A percentile compares a stretch with the other conserved stretches of the same genome.
phyloP scores from a whole-genome alignment of 2,888 invertebrate species.

The Spodoptera littoralis region DNA sequence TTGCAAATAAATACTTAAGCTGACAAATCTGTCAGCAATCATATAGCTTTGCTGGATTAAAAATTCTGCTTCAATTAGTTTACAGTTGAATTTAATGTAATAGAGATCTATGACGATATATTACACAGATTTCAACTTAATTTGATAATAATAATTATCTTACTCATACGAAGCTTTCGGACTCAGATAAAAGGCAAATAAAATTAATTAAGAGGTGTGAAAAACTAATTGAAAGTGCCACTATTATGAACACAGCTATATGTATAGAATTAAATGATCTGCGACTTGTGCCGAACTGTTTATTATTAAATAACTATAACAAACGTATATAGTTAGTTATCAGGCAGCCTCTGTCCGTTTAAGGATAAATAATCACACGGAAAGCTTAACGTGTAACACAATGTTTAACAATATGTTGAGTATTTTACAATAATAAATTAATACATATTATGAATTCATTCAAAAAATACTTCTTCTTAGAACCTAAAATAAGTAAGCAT shows the following conservation, averaged over 20 bases:
- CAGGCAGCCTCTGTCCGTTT: neutral
- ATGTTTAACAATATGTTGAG: constrained; percentile 45
- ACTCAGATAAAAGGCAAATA: no score
- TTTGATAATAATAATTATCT: no score
- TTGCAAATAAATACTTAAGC: no score
- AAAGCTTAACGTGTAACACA: constrained; percentile 10
- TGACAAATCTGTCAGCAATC: no score
- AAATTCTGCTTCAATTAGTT: no score
- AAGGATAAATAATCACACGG: constrained; percentile 5
- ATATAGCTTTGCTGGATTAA: no score
- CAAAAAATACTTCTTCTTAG: constrained; percentile 63
- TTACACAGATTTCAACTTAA: no score
- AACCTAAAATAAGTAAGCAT: constrained; percentile 61
- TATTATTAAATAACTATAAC: neutral
- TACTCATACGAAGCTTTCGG: no score
- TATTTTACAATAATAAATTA: constrained; percentile 59
- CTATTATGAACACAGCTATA: neutral
- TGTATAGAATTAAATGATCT: no score
- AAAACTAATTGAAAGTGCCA: neutral
- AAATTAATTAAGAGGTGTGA: constrained; percentile 1
- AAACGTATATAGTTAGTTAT: neutral
- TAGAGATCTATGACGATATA: no score
- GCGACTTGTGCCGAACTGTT: neutral
- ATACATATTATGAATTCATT: constrained; percentile 38
- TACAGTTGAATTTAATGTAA: no score